Base-by-base conservation (phyloP, 2,888 invertebrate genomes). In the Crematogaster levior region DNA sequence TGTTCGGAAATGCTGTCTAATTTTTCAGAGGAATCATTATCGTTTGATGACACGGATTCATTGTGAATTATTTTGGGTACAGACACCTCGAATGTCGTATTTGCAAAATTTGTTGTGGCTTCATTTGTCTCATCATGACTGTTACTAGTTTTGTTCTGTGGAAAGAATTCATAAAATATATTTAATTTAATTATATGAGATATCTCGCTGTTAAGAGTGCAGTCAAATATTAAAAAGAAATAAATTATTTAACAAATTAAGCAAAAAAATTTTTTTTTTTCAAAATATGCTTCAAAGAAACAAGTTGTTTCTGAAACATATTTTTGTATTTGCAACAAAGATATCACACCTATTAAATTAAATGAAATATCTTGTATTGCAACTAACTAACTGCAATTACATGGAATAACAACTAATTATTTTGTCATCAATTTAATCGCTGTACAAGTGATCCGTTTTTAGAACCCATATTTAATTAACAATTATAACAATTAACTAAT, bases 41-140 rank as follows among this genome's bases (percentile, higher is more conserved):
- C 91, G 61, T 92, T 92, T 27, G 90, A 86, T 12, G 91, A 92
- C 21, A 83, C 66, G 9, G 91, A 90, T 68, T 93, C 92, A 73
- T 91, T 91, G 43, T 92, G 89, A 68, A 91, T 80, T 72, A 93
- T 85, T 88, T 93, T 94, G 56, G 94, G 93, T 70, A 91, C 88
- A 70, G 92, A 93, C 70, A 94, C 87, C 77, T 94, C 93, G 83
- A 93, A 94, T 27, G 94, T 94, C n/a, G 92, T 75, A 84, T 94
- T 94, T 58, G 91, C 91, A 83, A 92, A 87, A 74, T 92, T 90
- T 27, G 89, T 90, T 56, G 91, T 84, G 40, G 87, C 84, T 75
- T 93, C 92, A 53, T 87, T 88, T 30, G 90, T 90, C 80, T 92
- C 92, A 51, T 92, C 89, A 73, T 91, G 83, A 86, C 88, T 92